Percentiles rank a stretch among this genome's conserved stretches.
These are phyloP conservation scores for Parapristionchus giblindavisi DNA, from an alignment of 2,888 invertebrate species.

Conservation along the genomic window DNA sequence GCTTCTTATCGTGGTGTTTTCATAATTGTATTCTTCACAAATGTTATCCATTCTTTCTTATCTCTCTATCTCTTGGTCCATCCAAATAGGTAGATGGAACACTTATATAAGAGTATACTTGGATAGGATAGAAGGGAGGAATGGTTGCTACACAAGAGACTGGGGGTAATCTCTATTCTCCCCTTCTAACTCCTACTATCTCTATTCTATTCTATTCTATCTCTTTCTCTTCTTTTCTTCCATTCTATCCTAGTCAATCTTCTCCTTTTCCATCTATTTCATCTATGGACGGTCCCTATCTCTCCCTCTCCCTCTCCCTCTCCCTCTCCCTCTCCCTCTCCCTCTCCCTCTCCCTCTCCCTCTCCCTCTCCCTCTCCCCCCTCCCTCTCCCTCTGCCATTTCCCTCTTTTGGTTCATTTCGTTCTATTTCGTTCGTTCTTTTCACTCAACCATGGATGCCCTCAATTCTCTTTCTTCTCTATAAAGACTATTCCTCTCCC, in stretches of 20 bases:
- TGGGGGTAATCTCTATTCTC: not conserved
- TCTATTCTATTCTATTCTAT: slow-evolving; percentile 15
- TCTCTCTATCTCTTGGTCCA: too few species aligned
- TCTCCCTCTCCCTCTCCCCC: slow-evolving; percentile 5
- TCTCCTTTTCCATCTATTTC: slow-evolving; percentile 31
- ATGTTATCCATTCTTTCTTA: too few species aligned
- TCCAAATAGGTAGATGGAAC: not conserved
- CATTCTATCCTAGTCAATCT: slow-evolving; percentile 33
- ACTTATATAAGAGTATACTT: not conserved
- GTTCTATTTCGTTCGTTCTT: not conserved
- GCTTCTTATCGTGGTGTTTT: too few species aligned
- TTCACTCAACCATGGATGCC: not conserved
- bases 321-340: slow-evolving; percentile 6
- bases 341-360: not conserved
- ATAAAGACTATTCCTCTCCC: not conserved
- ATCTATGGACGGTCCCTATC: slow-evolving; percentile 1
- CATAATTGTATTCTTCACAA: too few species aligned
- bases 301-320: slow-evolving; percentile 14
- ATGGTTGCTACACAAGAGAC: not conserved
- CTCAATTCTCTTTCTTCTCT: not conserved
- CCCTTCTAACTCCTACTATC: not conserved
- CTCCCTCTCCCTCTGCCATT: not conserved
- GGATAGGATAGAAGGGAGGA: not conserved
- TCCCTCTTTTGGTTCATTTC: not conserved
- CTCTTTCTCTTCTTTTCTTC: slow-evolving; percentile 28